Evolutionary conservation across 2,888 invertebrate genomes (phyloP).

Genomic region (Chrysolina haemoptera): DNA sequence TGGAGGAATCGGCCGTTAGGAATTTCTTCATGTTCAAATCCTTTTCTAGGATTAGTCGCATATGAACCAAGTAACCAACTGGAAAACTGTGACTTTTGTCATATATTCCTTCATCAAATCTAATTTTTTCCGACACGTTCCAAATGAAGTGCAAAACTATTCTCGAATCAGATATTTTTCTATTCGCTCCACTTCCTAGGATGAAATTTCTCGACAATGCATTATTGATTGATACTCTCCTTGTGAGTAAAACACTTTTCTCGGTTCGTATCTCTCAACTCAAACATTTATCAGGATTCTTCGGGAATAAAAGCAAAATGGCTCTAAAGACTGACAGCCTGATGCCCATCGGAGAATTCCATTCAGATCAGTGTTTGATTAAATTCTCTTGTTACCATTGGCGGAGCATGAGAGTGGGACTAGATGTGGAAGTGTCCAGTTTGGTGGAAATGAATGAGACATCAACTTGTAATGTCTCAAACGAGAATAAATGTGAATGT

Average conservation of each 20-base stretch:
- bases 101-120: background rate
- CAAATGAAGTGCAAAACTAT: conserved; percentile 27
- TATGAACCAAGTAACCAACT: background rate
- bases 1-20: no score
- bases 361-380: conserved; percentile 51
- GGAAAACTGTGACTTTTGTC: background rate
- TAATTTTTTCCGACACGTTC: background rate
- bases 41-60: no score
- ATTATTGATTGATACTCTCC: conserved; percentile 37
- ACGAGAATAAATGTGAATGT: no score
- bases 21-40: no score
- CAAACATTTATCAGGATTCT: conserved; percentile 40
- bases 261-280: conserved; percentile 34
- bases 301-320: conserved; percentile 35
- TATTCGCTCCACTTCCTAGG: conserved; percentile 1
- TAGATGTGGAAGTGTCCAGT: no score
- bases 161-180: background rate
- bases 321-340: conserved; percentile 37
- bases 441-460: no score
- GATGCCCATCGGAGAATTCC: conserved; percentile 35
- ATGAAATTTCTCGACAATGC: conserved; percentile 27
- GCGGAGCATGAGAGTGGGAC: background rate
- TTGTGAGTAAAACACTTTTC: conserved; percentile 33
- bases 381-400: conserved; percentile 43
- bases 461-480: no score